Base-by-base conservation (phyloP, 2,113 vertebrate species). In the Holacanthus passer region DNA sequence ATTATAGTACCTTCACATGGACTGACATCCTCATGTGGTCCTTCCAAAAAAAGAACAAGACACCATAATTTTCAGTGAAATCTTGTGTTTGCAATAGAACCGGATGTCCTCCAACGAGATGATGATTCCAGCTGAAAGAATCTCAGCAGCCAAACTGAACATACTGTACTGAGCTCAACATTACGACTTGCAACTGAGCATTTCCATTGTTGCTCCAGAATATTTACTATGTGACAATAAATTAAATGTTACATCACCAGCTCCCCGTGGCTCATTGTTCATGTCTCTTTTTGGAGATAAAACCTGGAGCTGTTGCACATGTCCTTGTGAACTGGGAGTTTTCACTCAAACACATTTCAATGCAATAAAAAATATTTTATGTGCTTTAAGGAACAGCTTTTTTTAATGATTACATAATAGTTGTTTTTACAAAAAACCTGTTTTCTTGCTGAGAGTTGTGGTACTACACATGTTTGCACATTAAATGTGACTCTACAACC, bases 141-240 rank as follows among this genome's bases (percentile, higher is more conserved):
- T 22, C 41, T 55, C 56, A 29, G 53, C 11, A 14, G 60, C 52
- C 76, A 73, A 41, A 41, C 43, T 59, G 71, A 19, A 48, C 63
- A 59, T 31, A 56, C 20, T 69, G 55, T 39, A n/a, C 78, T 45
- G 13, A 68, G 65, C 27, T 47, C 2, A 7, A 63, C 19, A 60
- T n/a, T 19, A 59, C 48, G 53, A 59, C 45, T 45, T 70, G 59
- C 67, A 43, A 31, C 39, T 50, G 50, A 58, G 52, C 39, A 37
- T 81, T 79, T 73, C 67, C 37, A 45, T 50, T 78, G 74, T 87
- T 73, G 80, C 70, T 24, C 74, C 64, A 73, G 16, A 53, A 60
- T 29, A 35, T 35, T 82, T 68, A 22, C n/a, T 47, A 50, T 43
- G 55, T 52, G 12, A 58, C 35, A 16, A 3, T 52, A 64, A 6